These are phyloP conservation scores for Apteryx owenii DNA, from an alignment of 2,113 vertebrate genomes.

Conservation along the genomic window DNA sequence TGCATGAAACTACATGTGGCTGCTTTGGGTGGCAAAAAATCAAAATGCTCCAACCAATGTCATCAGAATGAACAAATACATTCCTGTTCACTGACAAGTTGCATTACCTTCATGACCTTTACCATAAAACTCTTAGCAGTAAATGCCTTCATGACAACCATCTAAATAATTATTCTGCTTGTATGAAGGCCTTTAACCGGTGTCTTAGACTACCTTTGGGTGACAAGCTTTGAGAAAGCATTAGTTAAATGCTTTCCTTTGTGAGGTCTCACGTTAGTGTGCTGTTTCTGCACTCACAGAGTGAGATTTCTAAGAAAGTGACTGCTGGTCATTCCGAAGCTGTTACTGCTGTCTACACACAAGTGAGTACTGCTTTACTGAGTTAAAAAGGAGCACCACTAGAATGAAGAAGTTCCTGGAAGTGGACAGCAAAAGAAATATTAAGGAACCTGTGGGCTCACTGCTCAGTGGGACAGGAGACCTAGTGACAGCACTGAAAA, in stretches of 20 bases:
- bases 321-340: constrained; percentile 17
- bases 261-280: background rate
- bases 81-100: background rate
- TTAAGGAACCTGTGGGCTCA: background rate
- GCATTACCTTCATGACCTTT: background rate
- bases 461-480: background rate
- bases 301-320: background rate
- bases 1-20: background rate
- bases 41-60: background rate
- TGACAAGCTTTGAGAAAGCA: background rate
- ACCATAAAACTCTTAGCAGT: background rate
- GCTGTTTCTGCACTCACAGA: background rate
- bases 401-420: background rate
- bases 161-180: constrained; percentile 1
- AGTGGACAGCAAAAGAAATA: background rate
- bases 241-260: background rate
- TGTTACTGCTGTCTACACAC: background rate
- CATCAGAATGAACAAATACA: background rate
- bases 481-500: background rate
- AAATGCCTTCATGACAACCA: background rate
- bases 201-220: background rate
- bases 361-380: background rate
- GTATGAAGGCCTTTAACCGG: background rate
- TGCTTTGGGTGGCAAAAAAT: background rate
- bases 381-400: background rate